Conservation (phyloP, 1,140 invertebrate species). For the Drusus annulatus region DNA sequence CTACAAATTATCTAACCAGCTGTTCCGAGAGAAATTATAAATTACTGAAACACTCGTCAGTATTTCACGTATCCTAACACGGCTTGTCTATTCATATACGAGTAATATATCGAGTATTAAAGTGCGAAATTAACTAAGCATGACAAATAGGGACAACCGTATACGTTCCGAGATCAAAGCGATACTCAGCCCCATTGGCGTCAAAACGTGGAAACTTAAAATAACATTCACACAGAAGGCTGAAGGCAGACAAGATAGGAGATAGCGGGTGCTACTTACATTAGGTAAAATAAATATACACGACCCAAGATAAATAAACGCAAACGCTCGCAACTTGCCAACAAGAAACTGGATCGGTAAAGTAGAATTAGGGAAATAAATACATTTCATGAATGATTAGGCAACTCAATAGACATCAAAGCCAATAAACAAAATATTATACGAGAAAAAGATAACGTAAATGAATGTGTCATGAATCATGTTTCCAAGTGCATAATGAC, state of each 20-base stretch:
- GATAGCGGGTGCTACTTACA: neutral
- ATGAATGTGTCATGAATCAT: conserved; percentile 46
- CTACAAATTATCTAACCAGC: no score
- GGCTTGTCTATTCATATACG: no score
- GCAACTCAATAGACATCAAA: neutral
- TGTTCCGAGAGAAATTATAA: no score
- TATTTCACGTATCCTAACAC: no score
- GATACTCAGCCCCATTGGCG: conserved; percentile 19
- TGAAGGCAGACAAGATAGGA: neutral
- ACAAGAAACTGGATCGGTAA: conserved; percentile 8
- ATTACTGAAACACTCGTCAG: no score
- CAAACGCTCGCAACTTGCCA: neutral
- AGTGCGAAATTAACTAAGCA: conserved; percentile 24
- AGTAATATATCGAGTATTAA: no score
- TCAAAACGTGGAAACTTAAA: conserved; percentile 38
- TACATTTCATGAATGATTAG: neutral
- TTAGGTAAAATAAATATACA: neutral
- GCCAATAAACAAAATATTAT: conserved; percentile 31
- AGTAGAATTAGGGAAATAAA: neutral
- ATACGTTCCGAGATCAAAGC: conserved; percentile 23
- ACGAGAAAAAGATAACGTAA: conserved; percentile 43
- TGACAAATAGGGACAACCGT: conserved; percentile 17
- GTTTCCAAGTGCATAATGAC: neutral
- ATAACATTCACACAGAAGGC: conserved; percentile 22
- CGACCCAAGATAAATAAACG: neutral